Conservation (phyloP, 2,888 invertebrate genomes). For the Pyrocoelia pectoralis region DNA sequence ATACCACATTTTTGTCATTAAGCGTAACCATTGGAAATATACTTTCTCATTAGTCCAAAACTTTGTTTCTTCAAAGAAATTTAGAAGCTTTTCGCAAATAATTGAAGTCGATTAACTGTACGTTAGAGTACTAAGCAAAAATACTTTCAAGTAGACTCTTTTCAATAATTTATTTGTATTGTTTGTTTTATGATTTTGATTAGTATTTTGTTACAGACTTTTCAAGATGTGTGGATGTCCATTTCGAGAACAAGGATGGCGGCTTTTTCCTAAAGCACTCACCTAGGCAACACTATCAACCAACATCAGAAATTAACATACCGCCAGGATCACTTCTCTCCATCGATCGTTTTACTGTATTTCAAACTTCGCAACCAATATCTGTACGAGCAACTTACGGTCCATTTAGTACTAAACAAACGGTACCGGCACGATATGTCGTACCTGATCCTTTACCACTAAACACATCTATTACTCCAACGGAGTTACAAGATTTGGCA, state of each 20-base stretch:
- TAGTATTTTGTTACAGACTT: conserved; percentile 66
- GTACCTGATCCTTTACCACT: conserved; percentile 79
- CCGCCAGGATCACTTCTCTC: conserved; percentile 76
- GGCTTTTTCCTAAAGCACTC: conserved; percentile 90
- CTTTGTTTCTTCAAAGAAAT: too few relatives aligned
- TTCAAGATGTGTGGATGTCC: conserved; percentile 81
- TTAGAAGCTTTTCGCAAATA: too few relatives aligned
- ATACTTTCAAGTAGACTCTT: too few relatives aligned
- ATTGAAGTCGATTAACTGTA: too few relatives aligned
- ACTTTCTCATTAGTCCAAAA: too few relatives aligned
- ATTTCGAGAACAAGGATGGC: conserved; percentile 91
- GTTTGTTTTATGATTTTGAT: not conserved
- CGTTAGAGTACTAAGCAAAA: too few relatives aligned
- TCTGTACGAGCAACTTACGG: conserved; percentile 93
- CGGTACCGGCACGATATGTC: conserved; percentile 88
- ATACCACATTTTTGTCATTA: too few relatives aligned
- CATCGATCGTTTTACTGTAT: conserved; percentile 88
- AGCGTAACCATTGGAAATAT: too few relatives aligned
- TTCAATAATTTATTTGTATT: not conserved
- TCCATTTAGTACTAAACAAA: conserved; percentile 94
- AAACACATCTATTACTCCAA: conserved; percentile 56
- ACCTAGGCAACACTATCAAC: conserved; percentile 72
- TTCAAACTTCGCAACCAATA: conserved; percentile 89
- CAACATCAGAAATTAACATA: conserved; percentile 57
- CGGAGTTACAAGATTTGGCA: conserved; percentile 69